Conservation (phyloP, 2,113 vertebrate genomes). For the Coreoperca whiteheadi region DNA sequence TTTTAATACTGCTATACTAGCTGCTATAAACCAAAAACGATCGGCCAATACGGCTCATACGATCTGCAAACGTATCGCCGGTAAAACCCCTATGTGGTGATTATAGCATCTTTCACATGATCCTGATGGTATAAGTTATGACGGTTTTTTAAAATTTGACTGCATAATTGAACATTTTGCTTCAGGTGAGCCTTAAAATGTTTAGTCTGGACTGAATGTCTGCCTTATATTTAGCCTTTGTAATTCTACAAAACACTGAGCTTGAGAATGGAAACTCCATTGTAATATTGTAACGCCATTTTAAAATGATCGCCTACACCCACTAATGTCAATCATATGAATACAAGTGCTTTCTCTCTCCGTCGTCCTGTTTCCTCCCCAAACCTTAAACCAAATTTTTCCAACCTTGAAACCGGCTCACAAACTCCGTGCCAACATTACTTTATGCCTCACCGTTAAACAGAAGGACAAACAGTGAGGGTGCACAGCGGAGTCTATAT, state of each 20-base stretch:
- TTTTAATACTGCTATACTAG: too few relatives aligned
- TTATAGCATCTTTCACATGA: background rate
- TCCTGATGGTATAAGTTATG: background rate
- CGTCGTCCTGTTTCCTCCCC: background rate
- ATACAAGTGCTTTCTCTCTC: background rate
- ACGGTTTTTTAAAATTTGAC: background rate
- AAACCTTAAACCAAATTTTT: background rate
- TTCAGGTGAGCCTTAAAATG: background rate
- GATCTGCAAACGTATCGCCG: too few relatives aligned
- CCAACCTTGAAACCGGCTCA: conserved; percentile 18
- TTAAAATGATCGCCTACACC: too few relatives aligned
- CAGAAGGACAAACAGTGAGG: conserved; percentile 61
- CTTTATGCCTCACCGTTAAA: conserved; percentile 50
- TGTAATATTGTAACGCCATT: background rate
- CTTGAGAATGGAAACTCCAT: background rate
- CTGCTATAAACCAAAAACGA: too few relatives aligned
- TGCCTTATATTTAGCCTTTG: too few relatives aligned
- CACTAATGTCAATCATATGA: too few relatives aligned
- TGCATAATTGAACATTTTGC: background rate
- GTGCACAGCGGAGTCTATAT: conserved; percentile 41
- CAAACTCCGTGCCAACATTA: conserved; percentile 40
- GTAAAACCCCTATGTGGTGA: background rate
- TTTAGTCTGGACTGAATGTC: too few relatives aligned
- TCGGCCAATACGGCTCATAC: too few relatives aligned
- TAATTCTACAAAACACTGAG: too few relatives aligned